Base-by-base conservation (phyloP, 1,140 invertebrate genomes). In the Diachasma alloeum region DNA sequence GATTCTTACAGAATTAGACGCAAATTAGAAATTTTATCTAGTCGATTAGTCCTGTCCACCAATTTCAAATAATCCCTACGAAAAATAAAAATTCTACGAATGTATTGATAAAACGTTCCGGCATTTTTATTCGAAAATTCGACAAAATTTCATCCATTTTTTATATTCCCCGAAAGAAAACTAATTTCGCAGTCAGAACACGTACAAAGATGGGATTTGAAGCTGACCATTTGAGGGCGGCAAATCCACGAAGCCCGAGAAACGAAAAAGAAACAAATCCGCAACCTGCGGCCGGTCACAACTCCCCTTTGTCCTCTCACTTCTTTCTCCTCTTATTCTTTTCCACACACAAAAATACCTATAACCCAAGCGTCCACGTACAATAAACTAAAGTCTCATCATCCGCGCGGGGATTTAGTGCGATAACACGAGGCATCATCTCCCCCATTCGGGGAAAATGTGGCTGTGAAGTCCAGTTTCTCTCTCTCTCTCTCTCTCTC, bases 371-470 rank as follows among this genome's bases (percentile, higher is more conserved):
- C 80, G 78, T 81, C 75, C 85, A 87, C 87, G 84, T 87, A 89
- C 88, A 86, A 90, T 90, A 90, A 89, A 88, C 83, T 85, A 89
- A 89, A 88, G 88, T 88, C 85, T 87, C 88, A 89, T 89, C 88
- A 89, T 89, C 88, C 84, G 82, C 85, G 84, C 11, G 17, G 86
- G 87, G 89, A 88, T 89, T 89, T 89, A 81, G 77, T 76, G 84
- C 85, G 87, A 90, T 89, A 89, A 89, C 87, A 82, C 81, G 81
- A 79, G 46, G 78, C 76, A 81, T 81, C 82, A 71, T 87, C 83
- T 84, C 83, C 79, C 72, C 31, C n/a, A 37, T 68, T 63, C 59
- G 19, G 76, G 81, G n/a, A 81, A 80, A 81, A 80, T 44, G 73
- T 31, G 26, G 19, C 22, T 36, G 78, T 75, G 80, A 77, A 80